Evolutionary conservation across 2,888 invertebrate species (phyloP), one percentile per base, ranked within the genome.

Genomic region (Cantharis flavilabris): DNA sequence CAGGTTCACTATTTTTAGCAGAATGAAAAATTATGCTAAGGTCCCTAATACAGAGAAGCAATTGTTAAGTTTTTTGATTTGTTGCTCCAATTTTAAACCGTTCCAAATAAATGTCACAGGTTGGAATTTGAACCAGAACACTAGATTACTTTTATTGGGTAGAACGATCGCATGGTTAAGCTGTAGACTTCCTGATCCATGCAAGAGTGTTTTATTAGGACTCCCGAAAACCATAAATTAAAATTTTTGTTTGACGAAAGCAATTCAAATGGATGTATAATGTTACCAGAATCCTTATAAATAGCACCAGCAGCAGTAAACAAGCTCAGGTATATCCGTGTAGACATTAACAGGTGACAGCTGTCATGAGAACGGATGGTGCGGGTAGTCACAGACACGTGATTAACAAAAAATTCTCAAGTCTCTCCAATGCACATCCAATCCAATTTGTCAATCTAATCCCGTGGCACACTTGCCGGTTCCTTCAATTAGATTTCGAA

Each of bases 301-400:
- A 77, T 77, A 77, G 77, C 77, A 77, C 74, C 73, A 72, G 74
- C 69, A 72, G 74, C 73, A 74, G 74, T 77, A 77, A 77, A 77
- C 77, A 77, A 72, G 71, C 77, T 63, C 77, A 77, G 77, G 77
- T 77, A 77, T 77, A 77, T 77, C 71, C 74, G 69, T 70, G 63
- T 71, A 77, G 77, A 76, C 77, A 74, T 77, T 77, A 77, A 77
- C 77, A 77, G 77, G 77, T 77, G 77, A 77, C 77, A 77, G 74
- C 77, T 77, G 77, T 74, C 74, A 77, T 69, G 71, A 18, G 23
- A 77, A 70, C 23, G 73, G 72, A 73, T 71, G 70, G 71, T 73
- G 73, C 72, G 69, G 33, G 62, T 69, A 74, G 74, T 74, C 74
- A 74, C 71, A 75, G 69, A 71, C 69, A 69, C 71, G 63, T 74